These are phyloP conservation scores for Chaetoderma sp. DNA, from an alignment of 2,888 invertebrate species.

Conservation along the genomic window DNA sequence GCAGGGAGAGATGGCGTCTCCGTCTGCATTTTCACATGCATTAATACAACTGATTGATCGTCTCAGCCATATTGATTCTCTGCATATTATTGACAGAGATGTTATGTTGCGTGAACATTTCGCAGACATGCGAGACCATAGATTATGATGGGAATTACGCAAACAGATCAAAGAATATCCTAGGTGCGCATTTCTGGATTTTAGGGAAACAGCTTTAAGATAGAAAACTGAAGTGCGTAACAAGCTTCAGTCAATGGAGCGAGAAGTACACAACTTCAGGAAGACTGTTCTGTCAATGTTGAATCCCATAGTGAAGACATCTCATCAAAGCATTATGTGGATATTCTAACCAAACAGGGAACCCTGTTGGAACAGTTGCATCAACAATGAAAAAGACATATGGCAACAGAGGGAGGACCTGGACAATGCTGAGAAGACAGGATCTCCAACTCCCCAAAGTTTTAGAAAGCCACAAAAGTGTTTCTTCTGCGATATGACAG, in stretches of 20 bases:
- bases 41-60: neutral
- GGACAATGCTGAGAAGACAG: too few relatives aligned
- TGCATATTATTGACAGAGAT: neutral
- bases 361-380: too few relatives aligned
- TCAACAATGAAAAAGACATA: too few relatives aligned
- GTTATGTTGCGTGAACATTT: neutral
- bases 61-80: neutral
- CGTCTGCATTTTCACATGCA: neutral
- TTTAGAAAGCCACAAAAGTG: neutral
- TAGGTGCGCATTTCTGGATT: conserved; percentile 67
- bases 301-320: too few relatives aligned
- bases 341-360: too few relatives aligned
- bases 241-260: too few relatives aligned
- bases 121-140: neutral
- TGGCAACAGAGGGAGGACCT: too few relatives aligned
- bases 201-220: neutral
- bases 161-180: conserved; percentile 71
- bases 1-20: neutral
- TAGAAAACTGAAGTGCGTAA: neutral
- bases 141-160: conserved; percentile 64
- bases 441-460: too few relatives aligned
- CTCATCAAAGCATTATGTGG: too few relatives aligned
- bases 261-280: too few relatives aligned
- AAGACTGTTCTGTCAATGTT: too few relatives aligned
- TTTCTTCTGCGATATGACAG: neutral